phyloP scores from a whole-genome alignment of 2,797 vertebrate species.

The Liparis tanakae region DNA sequence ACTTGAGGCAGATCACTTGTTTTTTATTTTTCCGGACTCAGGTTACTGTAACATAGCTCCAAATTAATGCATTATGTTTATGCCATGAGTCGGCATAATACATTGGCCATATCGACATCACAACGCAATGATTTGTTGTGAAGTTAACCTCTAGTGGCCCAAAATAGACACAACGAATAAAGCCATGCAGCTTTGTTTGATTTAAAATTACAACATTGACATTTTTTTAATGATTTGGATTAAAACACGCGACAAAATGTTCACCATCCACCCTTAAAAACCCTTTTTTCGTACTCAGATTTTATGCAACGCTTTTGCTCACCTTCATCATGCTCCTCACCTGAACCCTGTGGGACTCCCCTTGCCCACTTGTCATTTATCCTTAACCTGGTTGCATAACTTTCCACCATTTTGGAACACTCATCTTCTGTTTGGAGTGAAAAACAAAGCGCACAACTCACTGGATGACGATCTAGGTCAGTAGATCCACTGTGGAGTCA shows the following conservation, averaged over 20 bases:
- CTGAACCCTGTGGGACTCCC: not conserved
- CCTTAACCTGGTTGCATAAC: not conserved
- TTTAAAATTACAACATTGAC: not conserved
- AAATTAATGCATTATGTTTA: not conserved
- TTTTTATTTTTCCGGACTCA: not conserved
- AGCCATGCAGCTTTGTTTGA: not conserved
- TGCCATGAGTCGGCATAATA: not conserved
- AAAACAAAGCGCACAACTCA: constrained; percentile 27
- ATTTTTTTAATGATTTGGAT: not conserved
- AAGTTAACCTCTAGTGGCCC: not conserved
- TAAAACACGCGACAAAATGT: not conserved
- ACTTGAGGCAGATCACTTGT: not conserved
- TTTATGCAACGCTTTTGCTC: constrained; percentile 10
- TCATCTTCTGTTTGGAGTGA: constrained; percentile 25
- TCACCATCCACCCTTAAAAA: not conserved
- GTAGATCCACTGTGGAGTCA: constrained; percentile 35
- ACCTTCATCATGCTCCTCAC: not conserved
- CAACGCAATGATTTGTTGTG: too few relatives aligned
- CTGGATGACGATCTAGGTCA: constrained; percentile 51
- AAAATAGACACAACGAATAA: not conserved
- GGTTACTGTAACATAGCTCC: not conserved
- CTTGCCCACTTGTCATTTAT: not conserved
- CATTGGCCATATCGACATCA: not conserved
- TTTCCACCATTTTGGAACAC: constrained; percentile 12
- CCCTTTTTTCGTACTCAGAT: not conserved